Evolutionary conservation across 2,113 vertebrate species (phyloP).

Genomic region (Micronisus gabar): DNA sequence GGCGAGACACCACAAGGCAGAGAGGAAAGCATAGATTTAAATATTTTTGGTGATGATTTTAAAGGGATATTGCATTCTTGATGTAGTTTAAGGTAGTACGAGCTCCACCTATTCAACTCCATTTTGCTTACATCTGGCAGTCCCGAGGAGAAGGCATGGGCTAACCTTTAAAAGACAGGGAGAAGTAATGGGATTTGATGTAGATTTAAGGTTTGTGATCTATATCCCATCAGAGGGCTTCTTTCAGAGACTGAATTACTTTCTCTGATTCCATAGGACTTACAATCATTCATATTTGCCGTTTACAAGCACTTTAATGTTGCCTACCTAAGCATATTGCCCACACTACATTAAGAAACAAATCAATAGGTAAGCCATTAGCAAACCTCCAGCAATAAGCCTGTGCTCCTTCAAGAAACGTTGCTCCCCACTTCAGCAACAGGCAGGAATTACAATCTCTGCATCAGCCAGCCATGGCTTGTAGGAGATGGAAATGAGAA

Average conservation of each 20-base stretch:
- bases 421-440: not conserved
- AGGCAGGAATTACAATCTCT: not conserved
- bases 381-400: not conserved
- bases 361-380: not conserved
- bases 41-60: not conserved
- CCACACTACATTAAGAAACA: not conserved
- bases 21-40: not conserved
- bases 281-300: not conserved
- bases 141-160: not conserved
- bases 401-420: not conserved
- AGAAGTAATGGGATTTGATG: not conserved
- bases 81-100: not conserved
- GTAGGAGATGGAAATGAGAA: not conserved
- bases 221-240: not conserved
- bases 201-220: not conserved
- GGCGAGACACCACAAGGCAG: not conserved
- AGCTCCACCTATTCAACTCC: not conserved
- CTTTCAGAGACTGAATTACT: not conserved
- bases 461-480: not conserved
- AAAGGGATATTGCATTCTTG: not conserved
- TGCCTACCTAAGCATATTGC: not conserved
- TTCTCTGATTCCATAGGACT: not conserved
- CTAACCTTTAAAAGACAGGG: not conserved
- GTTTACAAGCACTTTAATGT: not conserved
- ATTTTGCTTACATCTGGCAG: not conserved